Evolutionary conservation across 2,113 vertebrate species (phyloP), one percentile per base, ranked within the genome.

Genomic region (Xiphophorus hellerii): DNA sequence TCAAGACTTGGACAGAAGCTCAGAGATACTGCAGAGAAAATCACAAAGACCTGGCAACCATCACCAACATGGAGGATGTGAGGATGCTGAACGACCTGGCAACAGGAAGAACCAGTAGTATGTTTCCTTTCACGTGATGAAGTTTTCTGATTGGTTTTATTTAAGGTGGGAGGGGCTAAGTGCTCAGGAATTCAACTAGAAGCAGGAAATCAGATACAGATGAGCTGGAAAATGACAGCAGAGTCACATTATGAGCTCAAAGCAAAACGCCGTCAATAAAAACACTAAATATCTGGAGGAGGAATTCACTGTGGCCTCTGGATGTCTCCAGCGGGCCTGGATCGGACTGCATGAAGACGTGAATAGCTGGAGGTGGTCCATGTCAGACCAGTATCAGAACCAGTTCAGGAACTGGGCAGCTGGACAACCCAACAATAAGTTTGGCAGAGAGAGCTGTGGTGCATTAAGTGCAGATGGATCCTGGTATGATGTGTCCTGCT

Each of bases 11-110:
- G 33, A 39, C 33, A 22, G 58, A 62, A 39, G 69, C 58, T 29
- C 69, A 10, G 69, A 37, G 69, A 12, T 71, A 71, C 54, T 71
- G 69, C 69, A 71, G 58, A 71, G 22, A 71, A 5, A 35, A 61
- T 5, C 61, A 65, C 71, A 51, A 2, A 20, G 71, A 65, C 42
- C 30, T 65, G 62, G 42, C 39, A 13, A 20, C 39, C 3, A 0
- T 65, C 31, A 8, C 51, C 22, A 44, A 13, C 69, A 28, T 7
- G 29, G 63, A 66, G 15, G 76, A 78, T 8, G 0, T 78, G 35
- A 20, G 3, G 9, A 35, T 4, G 7, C 66, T 76, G 66, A 35
- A 14, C 0, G 0, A 0, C 3, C 17, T 35, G 62, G 20, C n/a
- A 30, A 25, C 42, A 20, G 22, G 20, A 10, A 35, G 6, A 25